Base-by-base conservation (phyloP, 2,113 vertebrate species). In the Rafetus swinhoei region DNA sequence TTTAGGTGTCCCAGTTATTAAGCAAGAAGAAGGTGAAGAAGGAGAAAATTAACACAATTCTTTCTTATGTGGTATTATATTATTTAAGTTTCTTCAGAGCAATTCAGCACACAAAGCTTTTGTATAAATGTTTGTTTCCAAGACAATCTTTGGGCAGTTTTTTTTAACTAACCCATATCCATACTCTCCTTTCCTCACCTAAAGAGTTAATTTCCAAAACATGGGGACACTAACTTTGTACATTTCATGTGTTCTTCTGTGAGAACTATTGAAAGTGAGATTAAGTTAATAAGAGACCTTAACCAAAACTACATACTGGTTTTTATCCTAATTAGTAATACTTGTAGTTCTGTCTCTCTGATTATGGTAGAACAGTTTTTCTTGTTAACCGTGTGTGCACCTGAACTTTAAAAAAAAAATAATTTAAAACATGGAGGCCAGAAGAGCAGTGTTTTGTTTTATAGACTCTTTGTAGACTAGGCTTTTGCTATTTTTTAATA, bases 1-100 rank as follows among this genome's bases (percentile, higher is more conserved):
- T 81, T 82, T 96, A 98, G 98, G 98, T 95, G 97, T 96, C 32
- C 96, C 98, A 89, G 98, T 98, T 96, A 98, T 98, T 97, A 98
- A 98, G 94, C 87, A 95, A 94, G 97, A 97, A 81, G 98, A 98
- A 18, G 98, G 98, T 2, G 98, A 98, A 95, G 98, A 98, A 91
- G 97, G 56, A 93, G 97, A 94, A 88, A 98, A 98, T 92, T 98
- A 97, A 97, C 52, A 79, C 56, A 35, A 84, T 50, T 52, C 72
- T 94, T 93, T 93, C 6, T 89, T 88, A 12, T 95, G 92, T 94
- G n/a, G 81, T 97, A 91, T 95, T 97, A 98, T 98, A 91, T 98
- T 98, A 98, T 98, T 97, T 95, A 97, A 97, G 86, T 95, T 87
- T 96, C 79, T 97, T 88, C 89, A 95, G 92, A 95, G 97, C 69